phyloP scores from a whole-genome alignment of 1,140 invertebrate genomes.

The Bombus impatiens region DNA sequence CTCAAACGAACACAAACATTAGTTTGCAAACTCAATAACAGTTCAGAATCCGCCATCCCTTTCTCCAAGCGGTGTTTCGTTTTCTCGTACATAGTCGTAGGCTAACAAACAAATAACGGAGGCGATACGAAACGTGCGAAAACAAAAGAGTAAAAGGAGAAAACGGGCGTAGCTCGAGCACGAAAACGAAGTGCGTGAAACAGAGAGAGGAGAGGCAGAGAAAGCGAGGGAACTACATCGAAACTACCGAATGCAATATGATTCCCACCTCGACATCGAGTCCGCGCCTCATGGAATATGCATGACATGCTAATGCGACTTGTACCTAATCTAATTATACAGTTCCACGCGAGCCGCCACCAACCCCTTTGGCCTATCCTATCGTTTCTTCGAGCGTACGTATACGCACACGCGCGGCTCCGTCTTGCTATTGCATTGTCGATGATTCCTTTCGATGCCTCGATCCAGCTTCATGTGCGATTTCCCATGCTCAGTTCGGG shows the following conservation, averaged over 20 bases:
- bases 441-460: slow-evolving; percentile 1
- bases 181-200: no score
- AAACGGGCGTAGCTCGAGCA: background rate
- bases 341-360: slow-evolving; percentile 71
- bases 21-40: background rate
- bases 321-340: slow-evolving; percentile 80
- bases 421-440: background rate
- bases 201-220: background rate
- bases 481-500: background rate
- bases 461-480: background rate
- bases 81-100: background rate
- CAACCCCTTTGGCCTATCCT: slow-evolving; percentile 47
- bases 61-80: background rate
- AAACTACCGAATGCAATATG: slow-evolving; percentile 62
- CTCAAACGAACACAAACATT: no score
- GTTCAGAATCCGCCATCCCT: background rate
- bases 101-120: slow-evolving; percentile 24
- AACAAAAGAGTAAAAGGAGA: slow-evolving; percentile 21
- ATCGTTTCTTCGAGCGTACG: slow-evolving; percentile 56
- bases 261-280: slow-evolving; percentile 63
- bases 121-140: slow-evolving; percentile 17
- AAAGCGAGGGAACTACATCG: slow-evolving; percentile 41
- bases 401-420: slow-evolving; percentile 11
- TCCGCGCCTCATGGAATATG: slow-evolving; percentile 76
- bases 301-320: slow-evolving; percentile 78